Evolutionary conservation across 2,888 invertebrate species (phyloP), one percentile per base, ranked within the genome.

Genomic region (Liodrosophila aerea): DNA sequence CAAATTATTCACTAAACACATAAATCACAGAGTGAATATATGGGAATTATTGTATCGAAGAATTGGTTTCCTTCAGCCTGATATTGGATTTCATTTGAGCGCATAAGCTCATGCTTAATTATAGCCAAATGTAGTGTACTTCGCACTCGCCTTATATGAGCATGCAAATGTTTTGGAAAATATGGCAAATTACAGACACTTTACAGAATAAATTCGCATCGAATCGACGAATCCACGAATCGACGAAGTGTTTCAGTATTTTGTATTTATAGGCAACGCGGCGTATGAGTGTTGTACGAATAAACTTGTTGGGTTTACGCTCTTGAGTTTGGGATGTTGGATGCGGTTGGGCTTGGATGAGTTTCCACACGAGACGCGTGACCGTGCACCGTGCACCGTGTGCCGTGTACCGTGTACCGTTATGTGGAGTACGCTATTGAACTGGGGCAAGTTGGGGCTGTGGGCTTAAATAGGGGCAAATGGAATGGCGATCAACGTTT

Each of bases 251-350:
- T 22, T 22, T 44, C 29, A 27, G 47, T n/a, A 40, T 16, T 39
- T 57, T 71, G 56, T 76, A 53, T 80, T 74, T 76, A 59, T 71
- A 49, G 37, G 4, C 16, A 60, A 51, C 47, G 29, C 56, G 43
- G 73, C 60, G 52, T 73, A 56, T 57, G 47, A 80, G 59, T 73
- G 77, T 76, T 80, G 73, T 76, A 81, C 73, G 73, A 77, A 77
- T 81, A 81, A 84, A 81, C 64, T 81, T 64, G 69, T 66, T 62
- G 53, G 66, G 57, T 85, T 77, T 73, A 73, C 45, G 73, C 53
- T 46, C 73, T 73, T 68, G 33, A 9, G 11, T 29, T 29, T 7
- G 1, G 1, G 22, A 22, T 22, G 3, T 4, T 22, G 4, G 29
- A 29, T 16, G 4, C 16, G n/a, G 9, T 29, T 29, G 1, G 16